These are phyloP conservation scores for Podiceps cristatus DNA, from an alignment of 2,113 vertebrate genomes.

Conservation along the genomic window DNA sequence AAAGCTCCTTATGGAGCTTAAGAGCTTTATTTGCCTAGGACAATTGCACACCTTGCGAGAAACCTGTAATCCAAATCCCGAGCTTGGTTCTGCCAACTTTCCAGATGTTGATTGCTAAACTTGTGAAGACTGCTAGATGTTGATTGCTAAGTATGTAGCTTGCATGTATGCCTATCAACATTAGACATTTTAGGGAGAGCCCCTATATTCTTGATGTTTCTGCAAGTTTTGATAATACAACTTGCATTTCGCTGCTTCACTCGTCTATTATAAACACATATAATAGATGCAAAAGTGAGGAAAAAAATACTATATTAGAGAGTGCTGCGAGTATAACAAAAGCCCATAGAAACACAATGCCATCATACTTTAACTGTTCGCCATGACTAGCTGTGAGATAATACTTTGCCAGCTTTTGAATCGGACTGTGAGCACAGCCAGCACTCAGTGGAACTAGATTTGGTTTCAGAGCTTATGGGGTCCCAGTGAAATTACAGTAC, in stretches of 20 bases:
- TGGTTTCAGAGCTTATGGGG: background rate
- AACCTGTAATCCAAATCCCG: background rate
- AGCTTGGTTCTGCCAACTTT: background rate
- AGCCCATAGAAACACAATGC: background rate
- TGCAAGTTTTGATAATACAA: background rate
- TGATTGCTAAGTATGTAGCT: background rate
- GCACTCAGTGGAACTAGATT: background rate
- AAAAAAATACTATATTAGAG: background rate
- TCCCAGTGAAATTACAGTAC: background rate
- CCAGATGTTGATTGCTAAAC: background rate
- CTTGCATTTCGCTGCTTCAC: rapidly evolving
- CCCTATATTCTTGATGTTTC: background rate
- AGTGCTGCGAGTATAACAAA: background rate
- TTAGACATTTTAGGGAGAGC: background rate
- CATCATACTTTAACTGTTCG: background rate
- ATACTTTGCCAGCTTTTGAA: background rate
- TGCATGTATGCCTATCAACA: background rate
- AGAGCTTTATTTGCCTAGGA: constrained; percentile 28
- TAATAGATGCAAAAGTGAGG: background rate
- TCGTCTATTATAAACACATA: background rate
- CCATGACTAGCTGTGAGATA: background rate
- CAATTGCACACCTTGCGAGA: constrained; percentile 35
- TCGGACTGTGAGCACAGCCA: background rate
- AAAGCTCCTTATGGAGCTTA: constrained; percentile 28
- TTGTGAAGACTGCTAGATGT: background rate